Percentiles rank a stretch among this genome's conserved stretches.
Conservation (phyloP, 2,797 vertebrate species). For the Acrossocheilus fasciatus region DNA sequence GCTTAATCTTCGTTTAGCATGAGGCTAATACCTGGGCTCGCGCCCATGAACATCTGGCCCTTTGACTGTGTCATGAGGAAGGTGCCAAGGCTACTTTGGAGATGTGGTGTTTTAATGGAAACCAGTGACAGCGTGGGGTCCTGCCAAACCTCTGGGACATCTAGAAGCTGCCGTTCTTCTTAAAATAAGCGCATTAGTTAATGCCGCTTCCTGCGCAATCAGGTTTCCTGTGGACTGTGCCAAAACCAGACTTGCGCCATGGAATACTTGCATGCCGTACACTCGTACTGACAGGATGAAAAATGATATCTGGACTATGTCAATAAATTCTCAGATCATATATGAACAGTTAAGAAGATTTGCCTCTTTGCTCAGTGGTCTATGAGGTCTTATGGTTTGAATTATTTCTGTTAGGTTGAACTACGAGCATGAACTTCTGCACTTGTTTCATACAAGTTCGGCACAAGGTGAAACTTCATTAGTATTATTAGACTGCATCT, state of each 20-base stretch:
- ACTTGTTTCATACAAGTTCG: neutral
- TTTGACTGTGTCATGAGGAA: conserved; percentile 47
- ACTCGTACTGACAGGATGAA: conserved; percentile 67
- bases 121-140: conserved; percentile 66
- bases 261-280: conserved; percentile 64
- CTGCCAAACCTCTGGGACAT: conserved; percentile 67
- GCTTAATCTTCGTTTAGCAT: conserved; percentile 48
- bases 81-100: conserved; percentile 57
- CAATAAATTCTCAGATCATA: conserved; percentile 71
- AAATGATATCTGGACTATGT: conserved; percentile 71
- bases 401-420: conserved; percentile 6
- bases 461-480: conserved; percentile 1
- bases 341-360: conserved; percentile 52
- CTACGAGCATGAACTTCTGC: conserved; percentile 10
- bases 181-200: conserved; percentile 70
- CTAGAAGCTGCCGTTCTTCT: conserved; percentile 58
- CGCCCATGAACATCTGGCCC: conserved; percentile 60
- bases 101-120: conserved; percentile 65
- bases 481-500: neutral
- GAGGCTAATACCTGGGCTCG: conserved; percentile 48
- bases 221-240: conserved; percentile 62
- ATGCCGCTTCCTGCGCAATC: conserved; percentile 67
- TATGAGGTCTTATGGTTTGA: conserved; percentile 26
- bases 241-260: conserved; percentile 60
- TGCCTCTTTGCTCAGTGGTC: conserved; percentile 42